A percentile compares a stretch with the other conserved stretches of the same genome.
Evolutionary conservation across 2,888 invertebrate genomes (phyloP).

Genomic region (Pristionchus fissidentatus): DNA sequence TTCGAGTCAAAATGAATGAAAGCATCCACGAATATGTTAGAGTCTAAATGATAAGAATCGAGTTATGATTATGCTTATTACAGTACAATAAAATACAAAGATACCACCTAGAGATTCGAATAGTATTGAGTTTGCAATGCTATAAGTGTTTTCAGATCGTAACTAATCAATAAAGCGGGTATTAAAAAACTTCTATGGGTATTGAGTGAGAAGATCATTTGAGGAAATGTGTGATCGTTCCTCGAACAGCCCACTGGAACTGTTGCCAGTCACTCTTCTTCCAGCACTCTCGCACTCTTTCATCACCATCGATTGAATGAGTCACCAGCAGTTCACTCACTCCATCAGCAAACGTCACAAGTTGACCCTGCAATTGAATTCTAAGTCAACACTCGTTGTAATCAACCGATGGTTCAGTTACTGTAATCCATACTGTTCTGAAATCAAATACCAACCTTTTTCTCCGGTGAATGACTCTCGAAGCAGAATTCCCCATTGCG

Average conservation of each 20-base stretch:
- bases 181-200: background rate
- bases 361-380: slow-evolving; percentile 57
- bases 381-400: background rate
- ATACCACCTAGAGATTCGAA: background rate
- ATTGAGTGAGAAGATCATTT: background rate
- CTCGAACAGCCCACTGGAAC: slow-evolving; percentile 67
- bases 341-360: slow-evolving; percentile 60
- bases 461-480: slow-evolving; percentile 54
- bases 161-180: background rate
- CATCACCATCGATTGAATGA: slow-evolving; percentile 59
- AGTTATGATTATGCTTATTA: background rate
- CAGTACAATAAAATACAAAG: background rate
- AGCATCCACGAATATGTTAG: slow-evolving; percentile 1
- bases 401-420: background rate
- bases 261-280: slow-evolving; percentile 65
- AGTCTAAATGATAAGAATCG: background rate
- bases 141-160: no score
- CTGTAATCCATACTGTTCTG: background rate
- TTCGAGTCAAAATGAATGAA: slow-evolving; percentile 9
- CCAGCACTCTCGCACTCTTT: slow-evolving; percentile 57
- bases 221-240: slow-evolving; percentile 61
- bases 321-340: slow-evolving; percentile 61
- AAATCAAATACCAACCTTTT: slow-evolving; percentile 52
- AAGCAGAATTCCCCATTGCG: slow-evolving; percentile 64
- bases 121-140: background rate